phyloP scores from a whole-genome alignment of 2,888 invertebrate species.

The Cantharis rustica region DNA sequence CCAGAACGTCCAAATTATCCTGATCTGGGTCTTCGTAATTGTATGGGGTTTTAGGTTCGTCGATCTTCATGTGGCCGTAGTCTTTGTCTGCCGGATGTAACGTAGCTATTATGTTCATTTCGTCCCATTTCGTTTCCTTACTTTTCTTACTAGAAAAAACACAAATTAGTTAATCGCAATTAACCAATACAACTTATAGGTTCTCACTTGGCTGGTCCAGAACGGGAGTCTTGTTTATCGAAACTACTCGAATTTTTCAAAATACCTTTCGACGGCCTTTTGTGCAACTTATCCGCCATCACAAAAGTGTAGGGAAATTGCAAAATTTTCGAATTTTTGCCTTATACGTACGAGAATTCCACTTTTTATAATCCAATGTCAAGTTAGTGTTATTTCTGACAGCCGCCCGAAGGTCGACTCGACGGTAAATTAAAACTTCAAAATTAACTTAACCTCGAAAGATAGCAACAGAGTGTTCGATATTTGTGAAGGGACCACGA shows the following conservation, averaged over 20 bases:
- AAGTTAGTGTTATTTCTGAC: not conserved
- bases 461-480: not conserved
- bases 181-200: not conserved
- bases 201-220: slow-evolving; percentile 35
- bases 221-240: slow-evolving; percentile 64
- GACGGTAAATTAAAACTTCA: not conserved
- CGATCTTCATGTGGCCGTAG: slow-evolving; percentile 98
- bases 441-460: not conserved
- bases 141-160: slow-evolving; percentile 42
- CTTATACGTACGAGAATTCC: not conserved
- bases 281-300: slow-evolving; percentile 81
- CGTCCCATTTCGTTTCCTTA: slow-evolving; percentile 88
- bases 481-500: not conserved
- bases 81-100: slow-evolving; percentile 98
- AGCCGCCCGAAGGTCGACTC: not conserved
- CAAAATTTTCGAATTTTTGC: not conserved
- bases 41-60: slow-evolving; percentile 97
- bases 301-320: not conserved
- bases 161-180: not conserved
- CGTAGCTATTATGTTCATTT: slow-evolving; percentile 98
- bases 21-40: slow-evolving; percentile 60
- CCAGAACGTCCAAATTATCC: slow-evolving; percentile 62
- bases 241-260: slow-evolving; percentile 91
- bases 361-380: slow-evolving; percentile 6
- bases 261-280: slow-evolving; percentile 87